These are phyloP conservation scores for Eulemur coronatus DNA, from an alignment of 2,797 vertebrate genomes.

Conservation along the genomic window DNA sequence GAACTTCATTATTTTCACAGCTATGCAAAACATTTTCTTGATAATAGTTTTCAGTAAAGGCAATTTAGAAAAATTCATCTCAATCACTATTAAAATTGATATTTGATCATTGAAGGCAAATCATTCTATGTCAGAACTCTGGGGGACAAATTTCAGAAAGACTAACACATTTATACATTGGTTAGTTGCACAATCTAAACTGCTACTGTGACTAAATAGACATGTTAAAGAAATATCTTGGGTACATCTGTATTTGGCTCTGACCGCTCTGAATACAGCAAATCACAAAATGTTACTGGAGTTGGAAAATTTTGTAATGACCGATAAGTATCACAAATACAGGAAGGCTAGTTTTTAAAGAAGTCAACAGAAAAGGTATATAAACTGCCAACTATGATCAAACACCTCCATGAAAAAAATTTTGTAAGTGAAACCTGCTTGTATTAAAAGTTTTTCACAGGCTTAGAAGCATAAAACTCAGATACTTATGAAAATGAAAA, in stretches of 20 bases:
- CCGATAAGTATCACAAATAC: background rate
- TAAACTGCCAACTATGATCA: background rate
- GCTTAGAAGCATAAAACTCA: background rate
- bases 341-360: background rate
- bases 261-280: background rate
- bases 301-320: background rate
- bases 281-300: background rate
- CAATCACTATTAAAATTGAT: background rate
- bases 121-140: background rate
- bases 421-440: background rate
- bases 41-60: background rate
- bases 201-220: background rate
- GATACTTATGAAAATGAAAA: background rate
- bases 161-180: background rate
- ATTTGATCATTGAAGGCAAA: background rate
- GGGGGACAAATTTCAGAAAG: background rate
- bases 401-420: background rate
- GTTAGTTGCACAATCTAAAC: slow-evolving; percentile 28
- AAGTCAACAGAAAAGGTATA: background rate
- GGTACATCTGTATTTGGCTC: background rate
- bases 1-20: background rate
- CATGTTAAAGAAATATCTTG: background rate
- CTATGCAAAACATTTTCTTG: background rate
- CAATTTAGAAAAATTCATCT: background rate
- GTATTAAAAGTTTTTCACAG: background rate